Conservation (phyloP, 1,140 invertebrate species). For the Phymastichus coffea region DNA sequence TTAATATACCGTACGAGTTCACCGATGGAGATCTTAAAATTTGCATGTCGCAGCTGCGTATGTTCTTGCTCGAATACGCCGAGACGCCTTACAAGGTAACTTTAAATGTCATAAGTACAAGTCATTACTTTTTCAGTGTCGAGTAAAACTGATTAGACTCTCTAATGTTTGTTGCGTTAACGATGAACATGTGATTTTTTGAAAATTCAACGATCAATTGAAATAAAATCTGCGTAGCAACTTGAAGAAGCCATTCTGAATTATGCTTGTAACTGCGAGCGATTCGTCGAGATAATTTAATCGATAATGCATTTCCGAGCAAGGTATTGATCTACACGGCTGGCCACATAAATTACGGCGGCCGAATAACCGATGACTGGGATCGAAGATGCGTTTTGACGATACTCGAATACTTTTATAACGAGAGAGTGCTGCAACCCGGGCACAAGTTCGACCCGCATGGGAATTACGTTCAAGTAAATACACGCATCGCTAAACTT, state of each 20-base stretch:
- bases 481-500: not conserved
- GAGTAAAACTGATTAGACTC: too few relatives aligned
- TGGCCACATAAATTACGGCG: conserved; percentile 85
- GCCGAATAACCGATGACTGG: conserved; percentile 83
- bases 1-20: conserved; percentile 78
- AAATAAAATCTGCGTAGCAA: too few relatives aligned
- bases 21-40: conserved; percentile 74
- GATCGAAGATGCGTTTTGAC: conserved; percentile 76
- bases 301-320: too few relatives aligned
- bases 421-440: conserved; percentile 56
- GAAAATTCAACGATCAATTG: too few relatives aligned
- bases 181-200: too few relatives aligned
- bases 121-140: too few relatives aligned
- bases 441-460: conserved; percentile 64
- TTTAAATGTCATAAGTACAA: not conserved
- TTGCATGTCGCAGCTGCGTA: conserved; percentile 68
- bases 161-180: too few relatives aligned
- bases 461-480: conserved; percentile 65
- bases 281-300: too few relatives aligned
- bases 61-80: conserved; percentile 66
- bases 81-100: conserved; percentile 65
- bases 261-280: too few relatives aligned
- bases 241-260: too few relatives aligned
- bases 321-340: conserved; percentile 67
- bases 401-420: conserved; percentile 73